Conservation (phyloP, 2,797 vertebrate species). For the Lagothrix lagotricha region DNA sequence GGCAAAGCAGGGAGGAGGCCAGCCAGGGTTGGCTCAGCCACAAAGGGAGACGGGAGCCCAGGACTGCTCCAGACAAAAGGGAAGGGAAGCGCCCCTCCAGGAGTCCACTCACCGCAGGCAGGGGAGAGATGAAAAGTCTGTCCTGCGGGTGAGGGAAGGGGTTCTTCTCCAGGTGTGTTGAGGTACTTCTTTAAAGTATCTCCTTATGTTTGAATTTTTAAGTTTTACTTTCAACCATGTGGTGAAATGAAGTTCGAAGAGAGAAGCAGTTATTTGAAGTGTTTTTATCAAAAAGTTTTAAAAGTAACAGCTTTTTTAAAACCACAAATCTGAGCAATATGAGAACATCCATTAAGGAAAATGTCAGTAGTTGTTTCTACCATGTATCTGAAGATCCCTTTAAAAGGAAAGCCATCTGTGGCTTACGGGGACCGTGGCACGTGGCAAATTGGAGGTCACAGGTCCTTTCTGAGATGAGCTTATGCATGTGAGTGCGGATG, state of each 20-base stretch:
- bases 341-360: not conserved
- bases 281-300: conserved; percentile 3
- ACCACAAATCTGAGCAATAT: not conserved
- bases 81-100: not conserved
- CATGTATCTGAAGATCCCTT: not conserved
- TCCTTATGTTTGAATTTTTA: conserved; percentile 9
- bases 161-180: not conserved
- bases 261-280: not conserved
- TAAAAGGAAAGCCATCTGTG: rapidly evolving
- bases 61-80: too few species aligned
- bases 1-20: rapidly evolving
- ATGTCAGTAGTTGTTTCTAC: not conserved
- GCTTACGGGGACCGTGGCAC: rapidly evolving
- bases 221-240: not conserved
- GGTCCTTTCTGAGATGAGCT: not conserved
- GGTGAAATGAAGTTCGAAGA: not conserved
- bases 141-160: rapidly evolving
- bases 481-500: rapidly evolving
- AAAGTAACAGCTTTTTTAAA: not conserved
- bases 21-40: not conserved
- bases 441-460: not conserved
- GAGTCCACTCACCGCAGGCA: rapidly evolving
- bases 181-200: not conserved
- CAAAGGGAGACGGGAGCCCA: not conserved
- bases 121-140: rapidly evolving